phyloP scores from a whole-genome alignment of 2,797 vertebrate species.

The Fratercula arctica region DNA sequence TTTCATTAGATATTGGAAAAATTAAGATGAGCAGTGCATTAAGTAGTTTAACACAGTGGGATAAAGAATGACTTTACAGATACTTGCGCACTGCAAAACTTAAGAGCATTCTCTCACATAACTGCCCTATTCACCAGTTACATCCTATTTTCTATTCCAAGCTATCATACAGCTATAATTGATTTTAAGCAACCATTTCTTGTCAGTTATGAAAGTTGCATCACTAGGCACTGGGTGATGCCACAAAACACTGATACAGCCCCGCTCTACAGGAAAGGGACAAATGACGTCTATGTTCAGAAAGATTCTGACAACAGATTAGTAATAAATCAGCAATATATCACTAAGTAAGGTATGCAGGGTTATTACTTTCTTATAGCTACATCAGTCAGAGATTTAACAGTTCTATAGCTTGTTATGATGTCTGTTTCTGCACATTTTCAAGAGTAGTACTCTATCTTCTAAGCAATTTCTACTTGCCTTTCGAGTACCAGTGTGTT shows the following conservation, averaged over 20 bases:
- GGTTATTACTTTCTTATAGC: slow-evolving; percentile 4
- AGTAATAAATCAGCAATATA: not conserved
- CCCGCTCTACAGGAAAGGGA: not conserved
- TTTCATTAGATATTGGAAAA: not conserved
- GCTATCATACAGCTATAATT: not conserved
- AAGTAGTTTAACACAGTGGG: not conserved
- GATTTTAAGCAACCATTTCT: not conserved
- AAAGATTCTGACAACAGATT: not conserved
- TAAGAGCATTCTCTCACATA: not conserved
- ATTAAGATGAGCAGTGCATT: not conserved
- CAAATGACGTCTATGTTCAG: not conserved
- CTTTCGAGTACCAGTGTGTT: slow-evolving; percentile 50
- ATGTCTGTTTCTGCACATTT: not conserved
- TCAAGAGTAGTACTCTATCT: slow-evolving; percentile 18
- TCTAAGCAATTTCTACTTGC: slow-evolving; percentile 52
- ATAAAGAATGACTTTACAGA: not conserved
- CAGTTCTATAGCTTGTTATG: not conserved
- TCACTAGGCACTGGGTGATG: not conserved
- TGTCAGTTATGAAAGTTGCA: not conserved
- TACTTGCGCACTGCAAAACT: not conserved
- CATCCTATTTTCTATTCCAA: not conserved
- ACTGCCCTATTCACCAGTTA: not conserved
- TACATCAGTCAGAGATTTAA: slow-evolving; percentile 9
- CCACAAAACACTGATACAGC: not conserved
- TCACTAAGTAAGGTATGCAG: slow-evolving; percentile 1